A percentile compares a stretch with the other conserved stretches of the same genome.
Evolutionary conservation across 2,888 invertebrate genomes (phyloP).

Genomic region (Notodromas monacha): DNA sequence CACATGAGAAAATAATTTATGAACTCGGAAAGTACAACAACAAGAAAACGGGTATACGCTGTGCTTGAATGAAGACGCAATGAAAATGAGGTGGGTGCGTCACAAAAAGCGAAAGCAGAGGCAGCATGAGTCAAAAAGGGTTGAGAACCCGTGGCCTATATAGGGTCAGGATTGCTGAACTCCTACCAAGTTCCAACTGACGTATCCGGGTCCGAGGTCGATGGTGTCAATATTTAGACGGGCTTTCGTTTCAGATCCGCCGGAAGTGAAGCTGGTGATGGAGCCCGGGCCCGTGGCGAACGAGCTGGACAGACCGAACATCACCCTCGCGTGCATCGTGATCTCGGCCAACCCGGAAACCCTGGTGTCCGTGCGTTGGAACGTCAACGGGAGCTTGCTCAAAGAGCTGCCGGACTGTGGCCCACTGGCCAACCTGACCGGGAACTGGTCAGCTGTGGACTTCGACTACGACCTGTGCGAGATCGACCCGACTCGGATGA

Average conservation of each 20-base stretch:
- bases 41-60: too few relatives aligned
- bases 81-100: too few relatives aligned
- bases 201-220: too few relatives aligned
- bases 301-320: slow-evolving; percentile 41
- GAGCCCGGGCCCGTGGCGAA: slow-evolving; percentile 38
- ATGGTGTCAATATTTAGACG: too few relatives aligned
- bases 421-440: slow-evolving; percentile 18
- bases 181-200: too few relatives aligned
- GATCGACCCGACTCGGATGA: slow-evolving; percentile 49
- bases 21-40: too few relatives aligned
- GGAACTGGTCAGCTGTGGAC: background rate
- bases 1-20: too few relatives aligned
- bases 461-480: slow-evolving; percentile 26
- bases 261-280: slow-evolving; percentile 36
- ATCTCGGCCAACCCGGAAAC: slow-evolving; percentile 38
- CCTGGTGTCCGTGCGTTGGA: slow-evolving; percentile 46
- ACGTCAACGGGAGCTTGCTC: slow-evolving; percentile 40
- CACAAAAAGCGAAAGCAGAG: too few relatives aligned
- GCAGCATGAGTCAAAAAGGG: too few relatives aligned
- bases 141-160: background rate
- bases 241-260: slow-evolving; percentile 27
- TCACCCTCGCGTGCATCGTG: slow-evolving; percentile 46
- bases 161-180: too few relatives aligned
- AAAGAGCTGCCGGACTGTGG: slow-evolving; percentile 58
- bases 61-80: too few relatives aligned